Percentiles rank a stretch among this genome's conserved stretches.
These are phyloP conservation scores for Drosophila pseudotalamancana DNA, from an alignment of 2,888 invertebrate species.

Conservation along the genomic window DNA sequence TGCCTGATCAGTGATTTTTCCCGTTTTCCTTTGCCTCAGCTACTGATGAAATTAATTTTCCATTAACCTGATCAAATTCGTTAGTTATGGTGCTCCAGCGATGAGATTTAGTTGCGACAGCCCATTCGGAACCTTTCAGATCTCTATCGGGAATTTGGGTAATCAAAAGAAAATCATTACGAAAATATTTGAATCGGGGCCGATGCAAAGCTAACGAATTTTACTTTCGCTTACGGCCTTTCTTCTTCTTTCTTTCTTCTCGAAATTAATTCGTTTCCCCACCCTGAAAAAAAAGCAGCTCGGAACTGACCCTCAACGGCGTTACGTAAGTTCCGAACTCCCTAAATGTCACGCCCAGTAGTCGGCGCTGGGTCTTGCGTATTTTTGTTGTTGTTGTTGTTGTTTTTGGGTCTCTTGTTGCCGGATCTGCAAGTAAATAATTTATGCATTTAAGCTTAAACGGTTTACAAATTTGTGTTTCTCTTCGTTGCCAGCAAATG, in stretches of 20 bases:
- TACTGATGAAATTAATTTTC: slow-evolving; percentile 35
- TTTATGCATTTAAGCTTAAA: slow-evolving; percentile 41
- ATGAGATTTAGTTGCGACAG: slow-evolving; percentile 44
- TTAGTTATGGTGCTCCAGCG: slow-evolving; percentile 22
- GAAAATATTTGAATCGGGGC: slow-evolving; percentile 47
- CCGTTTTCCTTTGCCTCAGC: too few relatives aligned
- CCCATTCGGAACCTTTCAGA: slow-evolving; percentile 18
- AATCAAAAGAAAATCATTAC: slow-evolving; percentile 33
- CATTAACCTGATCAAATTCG: slow-evolving; percentile 8
- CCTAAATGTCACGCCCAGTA: slow-evolving; percentile 63
- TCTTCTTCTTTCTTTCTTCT: slow-evolving; percentile 20
- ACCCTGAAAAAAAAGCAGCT: slow-evolving; percentile 21
- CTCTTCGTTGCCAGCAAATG: slow-evolving; percentile 42
- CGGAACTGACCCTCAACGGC: slow-evolving; percentile 54
- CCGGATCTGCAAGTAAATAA: slow-evolving; percentile 26
- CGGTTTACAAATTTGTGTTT: slow-evolving; percentile 69
- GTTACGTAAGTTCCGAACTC: slow-evolving; percentile 51
- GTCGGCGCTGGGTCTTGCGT: slow-evolving; percentile 20
- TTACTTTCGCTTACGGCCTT: slow-evolving; percentile 64
- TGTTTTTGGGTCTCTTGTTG: slow-evolving; percentile 27
- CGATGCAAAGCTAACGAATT: slow-evolving; percentile 40
- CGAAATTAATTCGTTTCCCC: slow-evolving; percentile 55
- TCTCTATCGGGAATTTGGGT: slow-evolving; percentile 12
- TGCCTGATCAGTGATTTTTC: too few relatives aligned
- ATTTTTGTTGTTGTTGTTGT: neutral